A percentile compares a stretch with the other conserved stretches of the same genome.
Evolutionary conservation across 35 echinoderm and acorn worm genomes (phyloP).

Genomic region (Ophioderma brevispina): DNA sequence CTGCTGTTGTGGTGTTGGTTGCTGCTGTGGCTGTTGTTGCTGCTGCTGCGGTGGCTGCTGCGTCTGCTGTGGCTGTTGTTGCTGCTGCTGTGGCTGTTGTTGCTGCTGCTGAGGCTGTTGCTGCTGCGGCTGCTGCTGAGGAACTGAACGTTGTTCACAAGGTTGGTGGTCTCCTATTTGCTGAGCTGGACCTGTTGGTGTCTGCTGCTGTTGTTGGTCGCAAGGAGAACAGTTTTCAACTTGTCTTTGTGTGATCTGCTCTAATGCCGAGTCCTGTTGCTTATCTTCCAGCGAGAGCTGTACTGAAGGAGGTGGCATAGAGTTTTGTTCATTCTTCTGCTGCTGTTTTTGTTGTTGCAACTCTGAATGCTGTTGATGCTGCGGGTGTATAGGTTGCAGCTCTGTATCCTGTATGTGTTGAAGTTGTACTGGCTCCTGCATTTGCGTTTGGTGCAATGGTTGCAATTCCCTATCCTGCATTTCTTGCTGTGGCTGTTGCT

Average conservation of each 20-base stretch:
- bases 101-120: background rate
- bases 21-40: background rate
- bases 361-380: too few species aligned
- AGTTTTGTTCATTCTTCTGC: background rate
- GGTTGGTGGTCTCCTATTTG: too few species aligned
- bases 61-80: background rate
- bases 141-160: background rate
- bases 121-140: background rate
- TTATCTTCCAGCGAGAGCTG: background rate
- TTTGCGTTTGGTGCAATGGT: background rate
- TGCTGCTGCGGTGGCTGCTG: background rate
- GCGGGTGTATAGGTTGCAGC: background rate
- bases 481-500: background rate
- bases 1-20: background rate
- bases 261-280: background rate
- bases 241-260: background rate
- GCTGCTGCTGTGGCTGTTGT: conserved; percentile 5
- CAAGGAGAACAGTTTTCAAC: background rate
- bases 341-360: background rate
- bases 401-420: background rate
- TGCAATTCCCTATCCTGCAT: background rate
- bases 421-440: background rate
- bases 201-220: background rate
- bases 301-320: background rate
- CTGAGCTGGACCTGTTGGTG: background rate